Evolutionary conservation across 2,797 vertebrate genomes (phyloP), one percentile per base, ranked within the genome.

Genomic region (Diglossa cyanea): DNA sequence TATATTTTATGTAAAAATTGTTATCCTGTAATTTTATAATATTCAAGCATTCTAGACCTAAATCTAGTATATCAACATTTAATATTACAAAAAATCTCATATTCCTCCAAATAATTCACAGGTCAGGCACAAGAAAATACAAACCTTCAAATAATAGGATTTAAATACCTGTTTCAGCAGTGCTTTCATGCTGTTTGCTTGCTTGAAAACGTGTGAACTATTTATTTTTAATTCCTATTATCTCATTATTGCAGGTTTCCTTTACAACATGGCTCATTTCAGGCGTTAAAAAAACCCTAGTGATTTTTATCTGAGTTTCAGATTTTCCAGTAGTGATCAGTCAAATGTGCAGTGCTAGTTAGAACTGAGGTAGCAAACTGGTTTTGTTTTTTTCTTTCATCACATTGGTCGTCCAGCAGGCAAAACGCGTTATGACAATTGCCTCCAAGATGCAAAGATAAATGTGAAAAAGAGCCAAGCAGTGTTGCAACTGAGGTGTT

Each of bases 151-250:
- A 97, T 97, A 97, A 97, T 87, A 96, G n/a, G 79, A 66, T 76
- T 88, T 97, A 94, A 96, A 96, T 94, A 96, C 86, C 95, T 96
- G 75, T 95, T 96, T 96, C 94, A 89, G 81, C 39, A 94, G 66
- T 35, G 42, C 21, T 85, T 90, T 94, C 91, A 67, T 73, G 73
- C 70, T 91, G 88, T 92, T 87, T 94, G 8, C 92, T 95, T 94
- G 91, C 94, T 97, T 97, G 96, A 97, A 98, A 98, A 97, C 96
- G 83, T 71, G 81, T 85, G 95, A 97, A 96, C 93, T 97, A 97
- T 98, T 98, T 98, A 98, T 98, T 98, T 98, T 98, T 95, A 94
- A 96, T 97, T 97, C 81, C n/a, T 96, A 97, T 96, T 98, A 98
- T 98, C 97, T 98, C 96, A 95, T 95, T 97, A 97, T 96, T 97